phyloP scores from a whole-genome alignment of 2,113 vertebrate genomes.

The Pheucticus melanocephalus region DNA sequence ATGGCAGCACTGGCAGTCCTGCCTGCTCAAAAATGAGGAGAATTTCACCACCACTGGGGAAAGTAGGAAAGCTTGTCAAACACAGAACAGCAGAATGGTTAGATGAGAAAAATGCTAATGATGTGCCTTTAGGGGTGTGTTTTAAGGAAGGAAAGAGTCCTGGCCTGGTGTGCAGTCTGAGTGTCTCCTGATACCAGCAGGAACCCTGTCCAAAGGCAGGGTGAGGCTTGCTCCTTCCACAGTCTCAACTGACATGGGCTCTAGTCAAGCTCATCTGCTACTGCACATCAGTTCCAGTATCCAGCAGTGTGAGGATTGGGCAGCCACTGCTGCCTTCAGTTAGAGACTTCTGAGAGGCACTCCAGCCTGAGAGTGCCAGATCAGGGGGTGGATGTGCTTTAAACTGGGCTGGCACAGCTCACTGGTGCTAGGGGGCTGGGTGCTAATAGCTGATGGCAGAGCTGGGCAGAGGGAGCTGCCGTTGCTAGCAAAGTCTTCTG shows the following conservation, averaged over 20 bases:
- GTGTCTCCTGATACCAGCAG: background rate
- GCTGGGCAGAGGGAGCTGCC: background rate
- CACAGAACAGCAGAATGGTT: background rate
- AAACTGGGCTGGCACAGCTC: background rate
- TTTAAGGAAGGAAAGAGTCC: background rate
- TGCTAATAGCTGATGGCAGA: background rate
- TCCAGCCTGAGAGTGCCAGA: background rate
- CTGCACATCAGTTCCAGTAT: fast-evolving
- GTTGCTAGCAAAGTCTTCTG: background rate
- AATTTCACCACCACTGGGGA: background rate
- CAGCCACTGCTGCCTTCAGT: background rate
- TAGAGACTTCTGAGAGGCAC: background rate
- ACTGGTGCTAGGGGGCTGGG: background rate
- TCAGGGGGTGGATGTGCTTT: background rate
- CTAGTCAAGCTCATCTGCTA: background rate
- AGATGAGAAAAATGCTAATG: background rate
- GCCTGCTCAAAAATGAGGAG: background rate
- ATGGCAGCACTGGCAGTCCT: background rate
- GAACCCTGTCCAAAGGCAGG: background rate
- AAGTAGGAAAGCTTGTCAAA: background rate
- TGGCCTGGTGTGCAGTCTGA: background rate
- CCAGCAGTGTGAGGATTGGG: background rate
- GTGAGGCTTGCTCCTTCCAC: background rate
- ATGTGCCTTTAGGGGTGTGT: background rate
- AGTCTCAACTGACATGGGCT: fast-evolving